Evolutionary conservation across 2,888 invertebrate species (phyloP), one percentile per base, ranked within the genome.

Genomic region (Tenthredo amoena): DNA sequence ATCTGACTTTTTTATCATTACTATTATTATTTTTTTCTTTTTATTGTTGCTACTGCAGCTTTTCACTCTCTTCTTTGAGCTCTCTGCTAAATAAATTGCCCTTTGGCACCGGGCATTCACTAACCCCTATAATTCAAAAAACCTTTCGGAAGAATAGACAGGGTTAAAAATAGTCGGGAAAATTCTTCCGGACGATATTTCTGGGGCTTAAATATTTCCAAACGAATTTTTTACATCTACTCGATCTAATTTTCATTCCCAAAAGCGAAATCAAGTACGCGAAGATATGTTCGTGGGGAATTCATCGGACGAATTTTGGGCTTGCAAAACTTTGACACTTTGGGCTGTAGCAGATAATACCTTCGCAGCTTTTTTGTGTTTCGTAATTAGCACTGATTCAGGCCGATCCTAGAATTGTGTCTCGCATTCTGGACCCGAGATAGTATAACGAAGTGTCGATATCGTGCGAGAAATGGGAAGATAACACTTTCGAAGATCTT

Each of bases 41-140:
- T 58, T 83, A 43, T 76, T 37, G n/a, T 85, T 71, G 72, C 84
- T 72, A 43, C 72, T 72, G 68, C 62, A 62, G 68, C 82, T 87
- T 85, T 55, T 50, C 21, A n/a, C 50, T 40, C 50, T 43, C 43
- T 43, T 74, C 43, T 74, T n/a, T 74, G 5, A 3, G 7, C 21
- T 74, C 21, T 43, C 3, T 26, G n/a, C 40, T 43, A 18, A 40
- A 43, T 43, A 74, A 43, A 74, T 40, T 10, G n/a, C 43, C 10
- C 72, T 71, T 37, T 9, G 72, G 40, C 72, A 43, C 12, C 43
- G 21, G 40, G 21, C 40, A 43, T 43, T 2, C 72, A n/a, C 21
- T 31, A 71, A 71, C 34, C 34, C n/a, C 37, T 37, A 6, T 18
- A n/a, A 55, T n/a, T 55, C n/a, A 10, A 18, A 55, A 55, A n/a